Evolutionary conservation across 2,888 invertebrate genomes (phyloP).

Genomic region (Toxonevra muliebris): DNA sequence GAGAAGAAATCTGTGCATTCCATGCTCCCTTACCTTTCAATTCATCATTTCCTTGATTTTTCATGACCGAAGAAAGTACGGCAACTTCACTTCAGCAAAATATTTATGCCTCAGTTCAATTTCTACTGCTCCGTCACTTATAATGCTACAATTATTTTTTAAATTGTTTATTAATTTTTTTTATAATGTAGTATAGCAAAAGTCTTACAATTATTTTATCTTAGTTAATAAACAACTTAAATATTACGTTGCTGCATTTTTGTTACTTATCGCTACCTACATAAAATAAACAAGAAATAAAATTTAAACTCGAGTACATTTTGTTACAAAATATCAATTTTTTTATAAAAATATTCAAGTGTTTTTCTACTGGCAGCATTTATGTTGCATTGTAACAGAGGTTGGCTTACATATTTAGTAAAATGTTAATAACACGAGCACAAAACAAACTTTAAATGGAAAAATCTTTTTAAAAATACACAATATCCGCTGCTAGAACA

Average conservation of each 20-base stretch:
- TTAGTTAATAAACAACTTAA: neutral
- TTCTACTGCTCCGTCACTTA: no score
- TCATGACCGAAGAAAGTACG: no score
- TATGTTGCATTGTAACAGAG: no score
- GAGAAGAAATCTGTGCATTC: no score
- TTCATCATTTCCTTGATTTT: no score
- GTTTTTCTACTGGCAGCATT: no score
- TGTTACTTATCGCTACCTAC: no score
- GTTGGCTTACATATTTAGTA: neutral
- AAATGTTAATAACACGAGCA: slow-evolving; percentile 10
- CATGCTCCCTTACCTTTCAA: no score
- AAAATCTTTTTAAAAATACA: neutral
- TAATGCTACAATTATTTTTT: no score
- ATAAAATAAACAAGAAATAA: neutral
- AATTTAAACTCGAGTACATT: neutral
- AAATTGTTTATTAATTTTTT: neutral
- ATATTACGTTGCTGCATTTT: neutral
- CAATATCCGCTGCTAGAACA: neutral
- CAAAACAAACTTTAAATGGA: neutral
- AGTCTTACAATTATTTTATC: neutral
- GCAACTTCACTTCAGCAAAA: no score
- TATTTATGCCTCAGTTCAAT: no score
- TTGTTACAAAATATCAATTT: slow-evolving; percentile 35
- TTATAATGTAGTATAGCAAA: neutral
- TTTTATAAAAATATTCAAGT: slow-evolving; percentile 38